Evolutionary conservation across 2,797 vertebrate species (phyloP).

Genomic region (Esox masquinongy): DNA sequence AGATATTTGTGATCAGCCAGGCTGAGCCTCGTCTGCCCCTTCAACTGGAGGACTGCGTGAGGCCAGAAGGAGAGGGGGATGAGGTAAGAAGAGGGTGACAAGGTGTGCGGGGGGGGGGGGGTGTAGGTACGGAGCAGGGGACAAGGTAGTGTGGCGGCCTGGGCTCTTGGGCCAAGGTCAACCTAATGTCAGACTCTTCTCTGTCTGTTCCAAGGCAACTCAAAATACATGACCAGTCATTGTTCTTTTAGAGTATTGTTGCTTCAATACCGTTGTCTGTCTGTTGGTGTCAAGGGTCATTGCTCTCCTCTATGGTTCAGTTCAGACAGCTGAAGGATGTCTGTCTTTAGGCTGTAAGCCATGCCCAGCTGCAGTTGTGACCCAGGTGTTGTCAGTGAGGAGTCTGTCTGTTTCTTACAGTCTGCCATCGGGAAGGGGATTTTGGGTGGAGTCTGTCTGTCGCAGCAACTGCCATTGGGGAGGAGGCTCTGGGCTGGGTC

Average conservation of each 20-base stretch:
- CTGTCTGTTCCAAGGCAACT: not conserved
- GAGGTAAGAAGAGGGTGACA: constrained; percentile 80
- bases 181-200: not conserved
- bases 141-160: not conserved
- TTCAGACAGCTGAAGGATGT: constrained; percentile 17
- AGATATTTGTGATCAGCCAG: constrained; percentile 96
- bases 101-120: not conserved
- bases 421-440: constrained; percentile 38
- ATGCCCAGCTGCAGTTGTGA: constrained; percentile 43
- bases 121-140: not conserved
- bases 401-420: constrained; percentile 54
- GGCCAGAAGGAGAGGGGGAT: constrained; percentile 93
- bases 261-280: not conserved
- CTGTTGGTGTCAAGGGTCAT: not conserved
- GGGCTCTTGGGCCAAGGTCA: not conserved
- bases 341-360: constrained; percentile 45
- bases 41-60: constrained; percentile 93
- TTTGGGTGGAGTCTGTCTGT: constrained; percentile 34
- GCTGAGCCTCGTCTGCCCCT: constrained; percentile 92
- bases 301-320: not conserved
- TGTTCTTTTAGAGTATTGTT: not conserved
- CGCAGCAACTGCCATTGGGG: constrained; percentile 50
- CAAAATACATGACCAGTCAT: not conserved
- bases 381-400: constrained; percentile 63
- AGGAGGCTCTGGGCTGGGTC: not conserved